Percentiles rank a stretch among this genome's conserved stretches.
Conservation (phyloP, 2,797 vertebrate genomes). For the Ateles fusciceps region DNA sequence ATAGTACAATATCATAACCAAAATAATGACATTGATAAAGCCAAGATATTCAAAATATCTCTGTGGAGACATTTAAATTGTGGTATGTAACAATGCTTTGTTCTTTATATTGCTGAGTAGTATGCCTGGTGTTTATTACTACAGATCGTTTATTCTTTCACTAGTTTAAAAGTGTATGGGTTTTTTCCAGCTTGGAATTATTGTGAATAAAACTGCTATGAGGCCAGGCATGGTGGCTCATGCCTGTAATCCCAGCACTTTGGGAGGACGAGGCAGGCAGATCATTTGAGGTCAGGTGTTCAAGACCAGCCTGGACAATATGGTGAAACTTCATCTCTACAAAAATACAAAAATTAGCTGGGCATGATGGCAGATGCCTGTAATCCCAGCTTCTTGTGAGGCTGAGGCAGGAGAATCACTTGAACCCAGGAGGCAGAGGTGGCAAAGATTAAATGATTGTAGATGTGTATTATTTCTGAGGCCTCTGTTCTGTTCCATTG, state of each 20-base stretch:
- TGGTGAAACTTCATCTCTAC: background rate
- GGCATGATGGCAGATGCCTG: fast-evolving
- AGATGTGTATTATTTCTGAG: too few relatives aligned
- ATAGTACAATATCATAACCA: background rate
- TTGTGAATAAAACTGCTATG: background rate
- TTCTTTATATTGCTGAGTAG: background rate
- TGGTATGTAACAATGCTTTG: background rate
- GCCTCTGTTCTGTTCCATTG: too few relatives aligned
- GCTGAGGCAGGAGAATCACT: background rate
- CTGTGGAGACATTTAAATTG: background rate
- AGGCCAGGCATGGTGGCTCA: background rate
- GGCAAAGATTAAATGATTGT: background rate
- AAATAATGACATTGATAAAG: background rate
- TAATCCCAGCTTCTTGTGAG: background rate
- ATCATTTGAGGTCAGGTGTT: background rate
- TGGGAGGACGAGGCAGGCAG: background rate
- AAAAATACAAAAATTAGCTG: background rate
- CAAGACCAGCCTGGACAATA: background rate
- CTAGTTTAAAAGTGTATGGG: background rate
- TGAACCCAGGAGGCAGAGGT: background rate
- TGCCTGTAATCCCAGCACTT: background rate
- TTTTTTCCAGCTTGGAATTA: background rate
- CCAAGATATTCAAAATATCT: background rate
- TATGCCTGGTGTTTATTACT: fast-evolving
- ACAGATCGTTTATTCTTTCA: background rate